Evolutionary conservation across 2,888 invertebrate genomes (phyloP), one percentile per base, ranked within the genome.

Genomic region (Glomeris marginata): DNA sequence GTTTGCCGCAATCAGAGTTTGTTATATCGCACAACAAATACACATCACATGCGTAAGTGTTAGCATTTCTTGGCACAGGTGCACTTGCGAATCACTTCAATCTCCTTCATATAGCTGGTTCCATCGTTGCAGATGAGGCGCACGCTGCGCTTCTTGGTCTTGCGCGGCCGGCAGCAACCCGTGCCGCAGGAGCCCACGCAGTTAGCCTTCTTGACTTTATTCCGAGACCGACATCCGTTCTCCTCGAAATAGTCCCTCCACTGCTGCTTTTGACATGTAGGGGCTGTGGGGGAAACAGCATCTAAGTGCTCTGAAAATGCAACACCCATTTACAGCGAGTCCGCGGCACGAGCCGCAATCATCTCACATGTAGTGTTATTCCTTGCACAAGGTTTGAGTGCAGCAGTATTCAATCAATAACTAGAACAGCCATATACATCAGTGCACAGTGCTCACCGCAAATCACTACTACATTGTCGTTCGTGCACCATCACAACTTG

Each of bases 61-160:
- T 53, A 55, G 52, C 88, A 90, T 73, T 87, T 87, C 72, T 86
- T 85, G 61, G 83, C 82, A 75, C 94, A 94, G 58, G 88, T 86
- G 72, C 95, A 95, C 69, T 92, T 92, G 66, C 92, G 82, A 65
- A 95, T 88, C 68, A 95, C 85, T 65, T 94, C 92, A 64, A 95
- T 81, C 65, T 92, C 88, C 76, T 91, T 90, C 69, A 88, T 86
- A 75, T 88, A 92, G 55, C 86, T 82, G 51, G 84, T 84, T 57
- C 92, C 91, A 66, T 92, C 86, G 57, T 81, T 77, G 73, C 95
- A 97, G 61, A 90, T 80, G 60, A 97, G 77, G 60, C 91, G 84
- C 61, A 92, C 90, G 78, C 88, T 90, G 71, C 94, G 78, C 65
- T 86, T 80, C 74, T 94, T 90, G 59, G 87, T 88, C 70, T 87